Evolutionary conservation across 2,888 invertebrate genomes (phyloP).

Genomic region (Iphiclides podalirius): DNA sequence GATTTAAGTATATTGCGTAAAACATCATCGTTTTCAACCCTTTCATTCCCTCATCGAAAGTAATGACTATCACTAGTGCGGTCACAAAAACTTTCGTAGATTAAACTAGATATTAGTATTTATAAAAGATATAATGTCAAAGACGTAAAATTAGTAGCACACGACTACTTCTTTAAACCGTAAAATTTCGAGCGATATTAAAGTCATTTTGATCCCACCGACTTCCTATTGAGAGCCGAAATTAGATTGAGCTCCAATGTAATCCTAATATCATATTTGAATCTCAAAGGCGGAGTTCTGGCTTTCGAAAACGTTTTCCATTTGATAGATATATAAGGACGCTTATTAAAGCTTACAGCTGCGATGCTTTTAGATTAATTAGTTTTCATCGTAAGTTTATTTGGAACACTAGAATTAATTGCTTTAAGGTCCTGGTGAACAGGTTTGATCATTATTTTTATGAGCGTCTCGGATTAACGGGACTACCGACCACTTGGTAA

Average conservation of each 20-base stretch:
- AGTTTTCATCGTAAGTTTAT: conserved; percentile 9
- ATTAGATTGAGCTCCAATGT: conserved; percentile 30
- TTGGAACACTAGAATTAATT: conserved; percentile 10
- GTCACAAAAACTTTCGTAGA: no score
- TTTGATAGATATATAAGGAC: conserved; percentile 12
- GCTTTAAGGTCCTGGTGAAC: conserved; percentile 13
- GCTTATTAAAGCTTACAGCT: conserved; percentile 5
- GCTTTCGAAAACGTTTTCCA: conserved; percentile 16
- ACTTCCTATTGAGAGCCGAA: conserved; percentile 32
- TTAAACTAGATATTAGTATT: no score
- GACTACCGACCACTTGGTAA: conserved; percentile 3
- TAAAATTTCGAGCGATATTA: conserved; percentile 39
- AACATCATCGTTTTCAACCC: no score
- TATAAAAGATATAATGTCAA: no score
- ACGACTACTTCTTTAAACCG: no score
- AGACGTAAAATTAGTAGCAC: no score
- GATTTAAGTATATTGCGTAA: no score
- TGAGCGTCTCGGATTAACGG: conserved; percentile 6
- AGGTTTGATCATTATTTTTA: conserved; percentile 18
- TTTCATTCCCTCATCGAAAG: no score
- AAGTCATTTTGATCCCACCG: conserved; percentile 28
- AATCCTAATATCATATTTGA: conserved; percentile 24
- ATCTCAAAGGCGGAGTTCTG: conserved; percentile 22
- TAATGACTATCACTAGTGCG: no score
- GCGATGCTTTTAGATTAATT: conserved; percentile 8